Evolutionary conservation across 2,888 invertebrate genomes (phyloP), one percentile per base, ranked within the genome.

Genomic region (Noctua fimbriata): DNA sequence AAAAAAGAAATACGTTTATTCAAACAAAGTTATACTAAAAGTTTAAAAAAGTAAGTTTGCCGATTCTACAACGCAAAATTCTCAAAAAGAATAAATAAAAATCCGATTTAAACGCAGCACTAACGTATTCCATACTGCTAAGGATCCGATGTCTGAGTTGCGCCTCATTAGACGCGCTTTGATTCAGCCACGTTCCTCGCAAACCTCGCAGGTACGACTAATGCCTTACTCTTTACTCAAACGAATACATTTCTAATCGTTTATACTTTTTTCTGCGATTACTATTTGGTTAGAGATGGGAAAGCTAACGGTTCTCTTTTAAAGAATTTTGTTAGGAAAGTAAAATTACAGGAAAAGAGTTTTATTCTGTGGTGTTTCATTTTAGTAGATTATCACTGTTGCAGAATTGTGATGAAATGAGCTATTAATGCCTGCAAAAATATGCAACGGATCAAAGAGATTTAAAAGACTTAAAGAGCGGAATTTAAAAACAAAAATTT

Each of bases 151-250:
- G 92, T 93, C 93, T 93, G 83, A 76, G 74, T 65, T 91, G 89
- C 94, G 93, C 93, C 93, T 95, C 95, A 95, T 95, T 95, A 95
- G 94, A 77, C 87, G 89, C 91, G 92, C 94, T 94, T 94, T 94
- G 94, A 94, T 94, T 94, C 93, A 84, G 81, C 81, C 76, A 77
- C 82, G 78, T 77, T 79, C 76, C 49, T 83, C 81, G 89, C 93
- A 93, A 93, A 93, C 81, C 60, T 85, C 81, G 89, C 93, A 93
- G 93, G 93, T 94, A 93, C 87, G 87, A 89, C 91, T 94, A 94
- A 94, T 93, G 90, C 86, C 84, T 78, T 88, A 88, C 87, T 91
- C 73, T 84, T 83, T 82, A 82, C 80, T 81, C 69, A 85, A 89
- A 90, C 88, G 89, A 92, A 92, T 91, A 90, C 90, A 92, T 92